Base-by-base conservation (phyloP, 1,140 invertebrate genomes). In the Brachionus manjavacas region DNA sequence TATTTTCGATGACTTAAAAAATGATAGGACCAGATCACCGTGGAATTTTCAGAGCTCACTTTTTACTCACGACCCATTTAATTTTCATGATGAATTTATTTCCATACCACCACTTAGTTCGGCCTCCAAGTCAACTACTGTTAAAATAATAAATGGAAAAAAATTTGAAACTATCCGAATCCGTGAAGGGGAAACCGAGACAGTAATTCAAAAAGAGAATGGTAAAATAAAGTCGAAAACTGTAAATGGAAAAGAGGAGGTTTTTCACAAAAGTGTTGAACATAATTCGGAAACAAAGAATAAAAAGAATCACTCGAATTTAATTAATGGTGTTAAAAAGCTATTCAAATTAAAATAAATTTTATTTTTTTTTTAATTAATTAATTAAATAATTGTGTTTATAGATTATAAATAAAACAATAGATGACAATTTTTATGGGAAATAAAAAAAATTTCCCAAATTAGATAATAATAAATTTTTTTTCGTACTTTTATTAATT, bases 101-200 rank as follows among this genome's bases (percentile, higher is more conserved):
- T 23, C 16, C 39, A 2, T 72, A 16, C 7, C 39, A 20, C 7
- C 35, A 20, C n/a, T 41, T 8, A 72, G 39, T 72, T 35, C 39
- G 31, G 16, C 16, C 43, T 39, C 31, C 9, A 39, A 39, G 16
- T 16, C 35, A 8, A 72, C 31, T 16, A 41, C 68, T 20, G 20
- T 41, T 8, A 39, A 41, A 16, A 20, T n/a, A 20, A 41, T 72
- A 7, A 72, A 72, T 41, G 68, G 68, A 16, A 41, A 41, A 72
- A 72, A 72, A 41, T 72, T 41, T 41, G 68, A 72, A 31, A 72
- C 68, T 9, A 72, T 72, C 16, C 4, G 68, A 39, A 72, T 72
- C 23, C 35, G 39, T 16, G 35, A 72, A 43, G 35, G 35, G 8
- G 16, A 9, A 14, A 41, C n/a, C 0, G 68, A 72, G 12, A 72